These are phyloP conservation scores for Drosophila formosana DNA, from an alignment of 2,888 invertebrate genomes.

Conservation along the genomic window DNA sequence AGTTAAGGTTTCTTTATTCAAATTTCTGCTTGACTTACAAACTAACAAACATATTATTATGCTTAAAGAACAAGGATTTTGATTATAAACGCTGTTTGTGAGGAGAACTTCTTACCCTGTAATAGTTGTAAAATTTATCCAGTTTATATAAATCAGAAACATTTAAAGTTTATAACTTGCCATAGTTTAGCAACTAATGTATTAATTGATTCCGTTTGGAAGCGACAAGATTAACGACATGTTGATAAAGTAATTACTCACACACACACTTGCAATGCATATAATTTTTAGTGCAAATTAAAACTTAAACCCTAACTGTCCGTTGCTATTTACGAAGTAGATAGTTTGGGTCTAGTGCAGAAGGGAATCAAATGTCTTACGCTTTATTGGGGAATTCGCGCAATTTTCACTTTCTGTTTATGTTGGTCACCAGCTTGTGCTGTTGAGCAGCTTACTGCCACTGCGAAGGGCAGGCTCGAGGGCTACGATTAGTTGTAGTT, in stretches of 20 bases:
- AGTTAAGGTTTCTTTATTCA: constrained; percentile 8
- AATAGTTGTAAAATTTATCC: background rate
- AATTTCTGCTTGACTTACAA: constrained; percentile 6
- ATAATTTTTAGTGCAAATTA: background rate
- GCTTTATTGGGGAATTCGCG: background rate
- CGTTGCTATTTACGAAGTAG: background rate
- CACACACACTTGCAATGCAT: background rate
- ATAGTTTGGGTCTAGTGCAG: too few relatives aligned
- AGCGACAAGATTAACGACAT: background rate
- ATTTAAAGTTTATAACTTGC: background rate
- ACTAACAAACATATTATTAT: background rate
- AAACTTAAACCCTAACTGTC: background rate
- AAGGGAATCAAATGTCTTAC: background rate
- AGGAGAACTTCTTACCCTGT: background rate
- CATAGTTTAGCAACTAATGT: background rate
- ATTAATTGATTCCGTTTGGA: background rate
- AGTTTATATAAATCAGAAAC: background rate
- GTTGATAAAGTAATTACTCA: background rate
- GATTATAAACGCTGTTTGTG: background rate
- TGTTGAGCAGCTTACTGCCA: background rate
- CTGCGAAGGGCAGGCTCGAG: background rate
- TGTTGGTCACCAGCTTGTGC: background rate
- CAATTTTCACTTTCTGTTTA: background rate
- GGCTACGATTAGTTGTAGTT: background rate
- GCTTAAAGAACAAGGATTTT: background rate